Evolutionary conservation across 1,140 invertebrate species (phyloP).

Genomic region (Bombus balteatus): DNA sequence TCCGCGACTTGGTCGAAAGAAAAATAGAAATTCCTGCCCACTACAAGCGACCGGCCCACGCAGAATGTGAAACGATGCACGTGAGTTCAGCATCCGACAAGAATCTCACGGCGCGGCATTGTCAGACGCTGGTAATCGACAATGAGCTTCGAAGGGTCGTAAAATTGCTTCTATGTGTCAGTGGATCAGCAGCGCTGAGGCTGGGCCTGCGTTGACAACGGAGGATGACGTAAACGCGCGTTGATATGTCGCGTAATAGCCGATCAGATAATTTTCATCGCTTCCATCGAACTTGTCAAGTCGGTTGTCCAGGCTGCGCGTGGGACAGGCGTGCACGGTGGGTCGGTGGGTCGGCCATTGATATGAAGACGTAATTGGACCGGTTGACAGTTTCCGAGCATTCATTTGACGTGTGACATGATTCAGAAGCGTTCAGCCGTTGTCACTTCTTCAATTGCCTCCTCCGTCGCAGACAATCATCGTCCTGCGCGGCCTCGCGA

Average conservation of each 20-base stretch:
- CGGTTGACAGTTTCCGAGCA: conserved; percentile 79
- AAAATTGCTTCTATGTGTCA: conserved; percentile 33
- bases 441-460: conserved; percentile 82
- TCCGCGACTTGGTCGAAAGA: too few species aligned
- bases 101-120: conserved; percentile 21
- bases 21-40: too few species aligned
- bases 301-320: conserved; percentile 65
- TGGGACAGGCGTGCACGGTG: conserved; percentile 67
- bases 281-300: conserved; percentile 70
- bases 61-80: neutral
- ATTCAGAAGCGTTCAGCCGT: conserved; percentile 81
- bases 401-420: conserved; percentile 82
- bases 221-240: conserved; percentile 43
- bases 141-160: conserved; percentile 9
- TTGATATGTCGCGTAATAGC: conserved; percentile 34
- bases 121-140: neutral
- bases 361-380: conserved; percentile 79
- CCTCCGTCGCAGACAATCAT: conserved; percentile 75
- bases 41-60: neutral
- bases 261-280: conserved; percentile 66
- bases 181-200: conserved; percentile 4
- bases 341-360: conserved; percentile 68
- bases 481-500: conserved; percentile 64
- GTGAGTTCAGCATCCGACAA: neutral
- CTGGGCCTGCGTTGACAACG: neutral